phyloP scores from a whole-genome alignment of 2,888 invertebrate species.

The Toxonevra muliebris region DNA sequence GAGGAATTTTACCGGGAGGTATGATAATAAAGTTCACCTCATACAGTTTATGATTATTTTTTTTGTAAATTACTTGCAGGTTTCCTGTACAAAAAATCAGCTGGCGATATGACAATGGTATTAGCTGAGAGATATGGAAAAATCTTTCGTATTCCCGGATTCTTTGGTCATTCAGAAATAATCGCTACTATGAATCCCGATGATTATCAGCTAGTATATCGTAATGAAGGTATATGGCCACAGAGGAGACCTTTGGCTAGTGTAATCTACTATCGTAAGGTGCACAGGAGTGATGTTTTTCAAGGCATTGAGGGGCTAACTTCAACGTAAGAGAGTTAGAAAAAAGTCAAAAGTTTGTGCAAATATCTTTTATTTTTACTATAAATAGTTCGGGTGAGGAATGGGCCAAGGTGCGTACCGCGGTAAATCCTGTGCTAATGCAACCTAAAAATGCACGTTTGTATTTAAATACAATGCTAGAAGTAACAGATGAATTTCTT shows the following conservation, averaged over 20 bases:
- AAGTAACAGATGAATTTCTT: slow-evolving; percentile 60
- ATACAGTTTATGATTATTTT: no score
- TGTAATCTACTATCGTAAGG: slow-evolving; percentile 60
- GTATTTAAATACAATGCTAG: slow-evolving; percentile 66
- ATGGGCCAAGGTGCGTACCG: slow-evolving; percentile 73
- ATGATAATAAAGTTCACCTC: slow-evolving; percentile 19
- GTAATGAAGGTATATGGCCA: slow-evolving; percentile 66
- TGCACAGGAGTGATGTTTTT: slow-evolving; percentile 35
- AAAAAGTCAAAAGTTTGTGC: no score
- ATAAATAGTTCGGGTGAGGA: slow-evolving; percentile 61
- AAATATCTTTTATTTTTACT: no score
- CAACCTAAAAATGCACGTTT: slow-evolving; percentile 69
- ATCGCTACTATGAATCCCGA: slow-evolving; percentile 66
- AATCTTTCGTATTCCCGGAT: slow-evolving; percentile 61
- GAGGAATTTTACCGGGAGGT: slow-evolving; percentile 66
- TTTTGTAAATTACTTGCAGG: no score
- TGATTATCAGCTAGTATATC: slow-evolving; percentile 66
- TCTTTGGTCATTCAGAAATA: slow-evolving; percentile 55
- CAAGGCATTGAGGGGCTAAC: slow-evolving; percentile 28
- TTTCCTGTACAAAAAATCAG: no score
- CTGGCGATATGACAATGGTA: slow-evolving; percentile 32
- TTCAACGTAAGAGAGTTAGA: no score
- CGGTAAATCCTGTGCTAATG: slow-evolving; percentile 73
- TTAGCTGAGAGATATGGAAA: slow-evolving; percentile 57
- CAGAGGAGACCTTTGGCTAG: slow-evolving; percentile 59